Percentiles rank a stretch among this genome's conserved stretches.
Conservation (phyloP, 2,113 vertebrate genomes). For the Nyctibius bracteatus region DNA sequence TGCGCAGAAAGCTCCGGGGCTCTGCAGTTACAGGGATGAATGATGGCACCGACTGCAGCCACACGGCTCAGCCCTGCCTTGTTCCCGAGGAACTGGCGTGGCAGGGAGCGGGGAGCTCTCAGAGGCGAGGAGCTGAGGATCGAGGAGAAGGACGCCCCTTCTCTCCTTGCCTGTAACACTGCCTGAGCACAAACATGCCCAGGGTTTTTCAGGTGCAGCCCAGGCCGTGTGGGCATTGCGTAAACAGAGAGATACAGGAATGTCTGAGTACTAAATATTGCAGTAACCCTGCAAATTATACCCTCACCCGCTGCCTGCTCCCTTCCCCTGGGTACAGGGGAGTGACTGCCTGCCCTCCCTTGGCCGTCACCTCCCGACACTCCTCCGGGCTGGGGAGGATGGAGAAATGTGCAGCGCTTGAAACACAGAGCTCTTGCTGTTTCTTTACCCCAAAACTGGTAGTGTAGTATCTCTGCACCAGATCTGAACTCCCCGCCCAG, state of each 20-base stretch:
- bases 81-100: rapidly evolving
- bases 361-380: rapidly evolving
- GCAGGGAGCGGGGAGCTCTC: rapidly evolving
- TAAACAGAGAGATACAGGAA: background rate
- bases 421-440: background rate
- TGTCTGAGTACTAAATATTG: no score
- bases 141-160: background rate
- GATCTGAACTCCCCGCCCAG: background rate
- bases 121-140: background rate
- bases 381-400: background rate
- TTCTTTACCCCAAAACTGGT: rapidly evolving
- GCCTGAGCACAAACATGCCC: no score
- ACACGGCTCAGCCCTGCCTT: background rate
- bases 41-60: background rate
- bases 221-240: no score
- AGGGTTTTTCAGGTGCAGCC: background rate
- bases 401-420: rapidly evolving
- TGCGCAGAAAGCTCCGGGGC: background rate
- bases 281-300: no score
- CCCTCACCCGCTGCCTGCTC: background rate
- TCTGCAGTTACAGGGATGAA: background rate
- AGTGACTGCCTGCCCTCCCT: background rate
- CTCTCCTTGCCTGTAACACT: background rate
- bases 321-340: rapidly evolving
- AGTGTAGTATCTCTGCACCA: background rate